Conservation (phyloP, 2,113 vertebrate species). For the Telmatochromis sp. region DNA sequence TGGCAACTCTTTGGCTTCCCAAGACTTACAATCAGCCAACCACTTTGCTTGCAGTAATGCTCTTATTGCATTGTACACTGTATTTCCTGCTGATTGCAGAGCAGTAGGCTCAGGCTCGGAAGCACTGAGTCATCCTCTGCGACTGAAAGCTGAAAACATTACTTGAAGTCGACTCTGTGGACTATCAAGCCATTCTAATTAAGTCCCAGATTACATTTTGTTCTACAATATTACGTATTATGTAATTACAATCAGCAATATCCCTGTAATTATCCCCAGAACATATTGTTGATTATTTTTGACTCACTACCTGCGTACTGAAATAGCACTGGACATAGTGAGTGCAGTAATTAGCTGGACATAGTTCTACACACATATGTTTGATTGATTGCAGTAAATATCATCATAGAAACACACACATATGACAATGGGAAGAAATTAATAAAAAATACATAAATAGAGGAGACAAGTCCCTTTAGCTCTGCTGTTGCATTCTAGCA, state of each 20-base stretch:
- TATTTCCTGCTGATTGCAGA: slow-evolving; percentile 36
- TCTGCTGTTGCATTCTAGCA: background rate
- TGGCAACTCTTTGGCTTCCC: background rate
- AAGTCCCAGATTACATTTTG: background rate
- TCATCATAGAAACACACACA: background rate
- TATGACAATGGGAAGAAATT: background rate
- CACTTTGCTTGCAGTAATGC: slow-evolving; percentile 12
- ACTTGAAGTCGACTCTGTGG: background rate
- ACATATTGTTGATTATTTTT: background rate
- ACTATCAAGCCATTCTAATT: background rate
- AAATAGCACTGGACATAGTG: background rate
- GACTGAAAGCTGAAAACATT: background rate
- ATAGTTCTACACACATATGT: background rate
- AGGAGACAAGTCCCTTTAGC: background rate
- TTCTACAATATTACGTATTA: background rate
- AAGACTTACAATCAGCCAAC: background rate
- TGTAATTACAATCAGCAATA: background rate
- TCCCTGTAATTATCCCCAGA: background rate
- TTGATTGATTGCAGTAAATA: background rate
- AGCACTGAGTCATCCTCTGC: background rate
- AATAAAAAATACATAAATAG: background rate
- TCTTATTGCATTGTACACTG: slow-evolving; percentile 17
- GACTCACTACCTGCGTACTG: background rate
- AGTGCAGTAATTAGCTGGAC: background rate
- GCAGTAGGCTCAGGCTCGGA: background rate